Evolutionary conservation across 2,113 vertebrate species (phyloP), one percentile per base, ranked within the genome.

Genomic region (Zosterops borbonicus): DNA sequence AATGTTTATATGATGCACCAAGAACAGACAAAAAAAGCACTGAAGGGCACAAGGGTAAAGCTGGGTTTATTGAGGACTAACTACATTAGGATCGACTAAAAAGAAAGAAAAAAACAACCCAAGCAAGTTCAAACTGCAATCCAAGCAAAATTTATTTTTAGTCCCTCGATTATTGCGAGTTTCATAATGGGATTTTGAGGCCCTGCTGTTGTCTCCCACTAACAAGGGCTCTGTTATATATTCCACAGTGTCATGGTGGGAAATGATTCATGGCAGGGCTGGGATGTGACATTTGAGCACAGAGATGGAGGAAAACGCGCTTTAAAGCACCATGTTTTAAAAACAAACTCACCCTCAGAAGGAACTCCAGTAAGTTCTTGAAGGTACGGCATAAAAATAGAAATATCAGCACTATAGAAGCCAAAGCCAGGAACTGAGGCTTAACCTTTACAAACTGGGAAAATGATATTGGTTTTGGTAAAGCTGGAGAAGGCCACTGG

Each of bases 81-180:
- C 90, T 92, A 64, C 79, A 82, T 93, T 92, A 93, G 65, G 62
- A 83, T 70, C n/a, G 85, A 94, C 79, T 94, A 52, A 86, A 94
- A 80, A 69, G 29, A 65, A 64, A 44, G 29, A 55, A 94, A 60
- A 59, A 67, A 70, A 23, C 71, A 73, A n/a, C 50, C 8, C n/a
- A 64, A 87, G 58, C 39, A 53, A 2, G 22, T 71, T 94, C 64
- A 83, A 96, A 83, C 39, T 88, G 93, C 90, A 83, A 93, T 86
- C 59, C 75, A 76, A 95, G 92, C 85, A 89, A 90, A 90, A 86
- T 39, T 44, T 90, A 92, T 93, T 95, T 94, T 96, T 84, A 90
- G 73, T 53, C 37, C 56, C 74, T 89, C 5, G 5, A 65, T 84
- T 90, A 93, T 71, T 78, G 71, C 0, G 1, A 78, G 58, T 71